Evolutionary conservation across 2,797 vertebrate genomes (phyloP).

Genomic region (Rhynchonycteris naso): DNA sequence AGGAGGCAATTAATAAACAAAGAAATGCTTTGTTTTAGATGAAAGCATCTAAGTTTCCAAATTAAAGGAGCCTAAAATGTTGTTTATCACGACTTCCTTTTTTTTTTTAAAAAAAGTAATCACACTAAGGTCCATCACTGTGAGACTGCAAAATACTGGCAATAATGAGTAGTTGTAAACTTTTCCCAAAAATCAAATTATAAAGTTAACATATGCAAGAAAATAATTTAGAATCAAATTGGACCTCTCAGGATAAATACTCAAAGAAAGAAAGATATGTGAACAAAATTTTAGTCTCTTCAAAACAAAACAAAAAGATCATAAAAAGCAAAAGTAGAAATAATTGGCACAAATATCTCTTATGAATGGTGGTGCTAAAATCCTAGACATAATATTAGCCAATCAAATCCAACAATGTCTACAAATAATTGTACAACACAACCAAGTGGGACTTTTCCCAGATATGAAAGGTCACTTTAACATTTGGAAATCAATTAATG

Average conservation of each 20-base stretch:
- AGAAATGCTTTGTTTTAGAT: too few relatives aligned
- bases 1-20: not conserved
- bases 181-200: not conserved
- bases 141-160: not conserved
- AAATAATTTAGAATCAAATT: not conserved
- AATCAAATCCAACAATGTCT: not conserved
- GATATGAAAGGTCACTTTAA: not conserved
- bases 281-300: not conserved
- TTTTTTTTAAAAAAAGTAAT: not conserved
- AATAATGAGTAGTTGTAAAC: not conserved
- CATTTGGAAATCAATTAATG: constrained; percentile 19
- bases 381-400: not conserved
- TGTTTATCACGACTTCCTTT: not conserved
- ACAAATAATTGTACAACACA: not conserved
- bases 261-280: not conserved
- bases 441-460: not conserved
- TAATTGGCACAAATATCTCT: not conserved
- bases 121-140: not conserved
- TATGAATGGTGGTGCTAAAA: not conserved
- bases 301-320: not conserved
- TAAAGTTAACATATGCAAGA: not conserved
- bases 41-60: not conserved
- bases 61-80: not conserved
- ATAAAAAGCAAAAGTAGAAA: not conserved
- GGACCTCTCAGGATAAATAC: not conserved